Evolutionary conservation across 2,797 vertebrate species (phyloP).

Genomic region (Lagodon rhomboides): DNA sequence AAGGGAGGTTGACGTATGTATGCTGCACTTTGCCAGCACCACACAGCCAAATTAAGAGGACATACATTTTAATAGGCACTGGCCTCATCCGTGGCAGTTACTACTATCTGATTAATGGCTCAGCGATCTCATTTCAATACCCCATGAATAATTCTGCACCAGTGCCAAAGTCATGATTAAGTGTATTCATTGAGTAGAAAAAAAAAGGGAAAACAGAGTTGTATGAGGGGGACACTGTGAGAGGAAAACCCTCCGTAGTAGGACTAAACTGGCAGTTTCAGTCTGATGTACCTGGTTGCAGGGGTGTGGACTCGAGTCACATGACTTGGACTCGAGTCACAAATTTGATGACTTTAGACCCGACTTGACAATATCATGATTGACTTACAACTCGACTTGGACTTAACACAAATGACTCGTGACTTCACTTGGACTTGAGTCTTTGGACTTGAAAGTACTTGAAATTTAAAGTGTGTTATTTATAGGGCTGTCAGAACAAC

Average conservation of each 20-base stretch:
- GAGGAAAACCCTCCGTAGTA: constrained; percentile 35
- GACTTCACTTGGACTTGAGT: no score
- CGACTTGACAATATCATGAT: no score
- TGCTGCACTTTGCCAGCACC: constrained; percentile 60
- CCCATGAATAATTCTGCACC: constrained; percentile 82
- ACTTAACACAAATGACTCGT: no score
- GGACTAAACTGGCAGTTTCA: constrained; percentile 8
- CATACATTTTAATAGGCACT: constrained; percentile 82
- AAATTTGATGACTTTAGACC: no score
- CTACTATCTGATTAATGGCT: constrained; percentile 82
- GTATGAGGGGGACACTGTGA: constrained; percentile 37
- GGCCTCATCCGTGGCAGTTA: constrained; percentile 71
- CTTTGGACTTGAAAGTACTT: no score
- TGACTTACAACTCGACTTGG: no score
- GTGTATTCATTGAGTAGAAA: constrained; percentile 66
- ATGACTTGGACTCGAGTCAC: no score
- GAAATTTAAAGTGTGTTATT: no score
- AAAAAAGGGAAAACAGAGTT: constrained; percentile 68
- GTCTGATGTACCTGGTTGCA: not conserved
- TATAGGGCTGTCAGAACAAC: no score
- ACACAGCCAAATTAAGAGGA: constrained; percentile 77
- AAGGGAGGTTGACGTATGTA: constrained; percentile 58
- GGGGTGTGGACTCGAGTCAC: no score
- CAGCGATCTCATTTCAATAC: constrained; percentile 78
- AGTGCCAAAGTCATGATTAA: constrained; percentile 74